These are phyloP conservation scores for Proterorhinus semilunaris DNA, from an alignment of 2,113 vertebrate species.

Conservation along the genomic window DNA sequence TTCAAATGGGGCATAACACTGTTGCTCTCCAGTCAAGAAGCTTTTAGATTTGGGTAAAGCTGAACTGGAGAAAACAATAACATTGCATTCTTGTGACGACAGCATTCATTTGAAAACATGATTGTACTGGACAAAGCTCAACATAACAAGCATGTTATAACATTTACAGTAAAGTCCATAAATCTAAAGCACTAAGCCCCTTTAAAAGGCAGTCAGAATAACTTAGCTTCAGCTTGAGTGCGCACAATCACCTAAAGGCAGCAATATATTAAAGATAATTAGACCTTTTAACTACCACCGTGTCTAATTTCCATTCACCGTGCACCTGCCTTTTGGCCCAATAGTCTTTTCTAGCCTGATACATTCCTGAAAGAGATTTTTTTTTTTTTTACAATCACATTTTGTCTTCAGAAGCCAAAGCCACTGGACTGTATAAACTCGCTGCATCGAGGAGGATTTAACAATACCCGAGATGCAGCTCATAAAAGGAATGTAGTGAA, in stretches of 20 bases:
- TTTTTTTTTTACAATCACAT: constrained; percentile 38
- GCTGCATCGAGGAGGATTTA: constrained; percentile 11
- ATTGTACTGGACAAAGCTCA: too few species aligned
- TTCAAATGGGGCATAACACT: too few species aligned
- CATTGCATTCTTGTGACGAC: too few species aligned
- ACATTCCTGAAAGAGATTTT: too few species aligned
- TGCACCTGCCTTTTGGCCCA: background rate
- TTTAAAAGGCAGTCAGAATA: background rate
- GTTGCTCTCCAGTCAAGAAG: too few species aligned
- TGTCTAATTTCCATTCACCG: too few species aligned
- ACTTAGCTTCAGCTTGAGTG: background rate
- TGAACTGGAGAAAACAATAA: too few species aligned
- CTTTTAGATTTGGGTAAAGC: too few species aligned
- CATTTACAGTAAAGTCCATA: too few species aligned
- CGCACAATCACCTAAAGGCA: background rate
- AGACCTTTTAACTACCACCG: background rate
- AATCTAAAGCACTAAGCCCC: background rate
- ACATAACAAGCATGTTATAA: too few species aligned
- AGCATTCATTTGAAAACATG: too few species aligned
- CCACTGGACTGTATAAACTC: constrained; percentile 1
- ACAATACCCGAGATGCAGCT: background rate
- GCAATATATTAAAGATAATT: background rate
- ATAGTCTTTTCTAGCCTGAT: too few species aligned
- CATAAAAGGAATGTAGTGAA: constrained; percentile 12
- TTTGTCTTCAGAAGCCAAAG: constrained; percentile 11